Evolutionary conservation across 53 echinoderm and acorn worm genomes (phyloP), one percentile per base, ranked within the genome.

Genomic region (Actinopyga echinites): DNA sequence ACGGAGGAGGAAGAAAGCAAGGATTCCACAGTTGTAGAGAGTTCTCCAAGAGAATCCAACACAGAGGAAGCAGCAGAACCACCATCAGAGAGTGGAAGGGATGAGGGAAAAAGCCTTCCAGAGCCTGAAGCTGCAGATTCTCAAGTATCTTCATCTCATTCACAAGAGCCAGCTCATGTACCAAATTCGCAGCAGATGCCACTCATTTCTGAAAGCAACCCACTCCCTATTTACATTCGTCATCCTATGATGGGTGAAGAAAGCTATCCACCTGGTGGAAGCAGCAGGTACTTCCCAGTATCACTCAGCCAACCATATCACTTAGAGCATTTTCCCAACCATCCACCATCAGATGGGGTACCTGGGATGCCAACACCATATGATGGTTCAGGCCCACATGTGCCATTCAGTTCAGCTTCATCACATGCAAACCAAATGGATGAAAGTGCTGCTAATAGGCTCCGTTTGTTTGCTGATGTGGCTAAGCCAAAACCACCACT

Each of bases 381-480:
- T 36, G 61, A 80, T 5, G 38, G 63, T 21, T 62, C 60, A 2
- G 17, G 49, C 49, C 37, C 63, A 22, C 81, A 80, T 22, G 40
- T 62, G 25, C 81, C 81, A n/a, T 80, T 61, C 63, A 80, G 66
- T 29, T 54, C 64, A 38, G 30, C 87, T 31, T 58, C 82, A 0
- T 25, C 75, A 10, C 69, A 74, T 30, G 58, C 85, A 42, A 30
- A 61, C 21, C 37, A 42, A 37, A 37, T 61, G 0, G 81, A 80
- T 34, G 60, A 59, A 26, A 89, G 85, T 33, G 89, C 85, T 38
- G 85, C 96, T 38, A 91, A 88, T 28, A 87, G 85, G 74, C 84
- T 96, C 71, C 89, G 90, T 45, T 64, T 86, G 68, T 40, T 96
- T 52, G 96, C 91, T 10, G 92, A 85, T 15, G 85, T 88, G 25